Evolutionary conservation across 2,113 vertebrate genomes (phyloP), one percentile per base, ranked within the genome.

Genomic region (Trichomycterus rosablanca): DNA sequence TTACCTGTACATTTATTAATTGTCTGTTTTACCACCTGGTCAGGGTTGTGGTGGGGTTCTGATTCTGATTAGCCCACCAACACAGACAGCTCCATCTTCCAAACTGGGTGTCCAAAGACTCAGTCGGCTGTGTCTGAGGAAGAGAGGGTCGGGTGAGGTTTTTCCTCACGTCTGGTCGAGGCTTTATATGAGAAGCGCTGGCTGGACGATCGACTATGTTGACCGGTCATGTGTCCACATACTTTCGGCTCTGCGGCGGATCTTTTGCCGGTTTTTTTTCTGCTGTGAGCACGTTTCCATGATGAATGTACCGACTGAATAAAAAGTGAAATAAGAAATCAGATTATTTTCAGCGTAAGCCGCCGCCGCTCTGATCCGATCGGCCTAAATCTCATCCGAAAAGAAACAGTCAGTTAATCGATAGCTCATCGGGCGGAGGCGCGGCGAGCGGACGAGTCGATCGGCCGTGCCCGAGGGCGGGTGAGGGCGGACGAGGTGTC

Each of bases 341-440:
- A 57, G 32, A 43, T 28, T 63, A 62, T 45, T 57, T 67, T 63
- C 43, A 55, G 19, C 8, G 35, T 15, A 5, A 44, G 37, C 30
- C 34, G 55, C 28, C 20, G 9, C 42, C 14, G 30, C 42, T n/a
- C n/a, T n/a, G n/a, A n/a, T 43, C 26, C 23, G 32, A 14, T 34
- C 22, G 7, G 57, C 19, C 61, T 65, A 56, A 65, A 69, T 69
- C 56, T 68, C 50, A 55, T 68, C 49, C 58, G 45, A 61, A 56
- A 52, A 65, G 60, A 64, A 71, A 71, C 48, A 54, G 72, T 50
- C 67, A 71, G 60, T 56, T 67, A 74, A 70, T 67, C 61, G 68
- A 74, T 72, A 72, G 24, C 59, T n/a, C 54, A 59, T 72, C 59
- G 70, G 65, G 42, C 64, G 48, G 50, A 59, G 44, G 59, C 3